Base-by-base conservation (phyloP, 2,113 vertebrate genomes). In the Pseudois nayaur region DNA sequence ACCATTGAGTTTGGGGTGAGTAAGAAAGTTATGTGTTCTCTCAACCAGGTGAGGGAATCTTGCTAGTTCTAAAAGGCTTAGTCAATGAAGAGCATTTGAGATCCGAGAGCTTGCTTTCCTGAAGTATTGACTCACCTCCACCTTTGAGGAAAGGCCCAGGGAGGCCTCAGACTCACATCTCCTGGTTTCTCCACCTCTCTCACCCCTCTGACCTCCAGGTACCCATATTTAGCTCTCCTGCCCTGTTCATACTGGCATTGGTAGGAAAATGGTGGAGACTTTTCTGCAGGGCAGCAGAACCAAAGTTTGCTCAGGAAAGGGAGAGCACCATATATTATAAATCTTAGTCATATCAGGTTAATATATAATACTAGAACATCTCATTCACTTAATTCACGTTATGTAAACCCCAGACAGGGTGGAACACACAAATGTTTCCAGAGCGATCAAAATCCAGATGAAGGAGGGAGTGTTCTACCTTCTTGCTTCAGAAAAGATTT, bases 231-330 rank as follows among this genome's bases (percentile, higher is more conserved):
- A 67, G 36, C 48, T 60, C 43, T 54, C 43, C 93, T 54, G 62
- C 48, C 31, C 52, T 25, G 48, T 59, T 79, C 9, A 23, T 45
- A 95, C 67, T 27, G 88, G 88, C 95, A 16, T 33, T 94, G 40
- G 33, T 6, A 48, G 31, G 16, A 1, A 97, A 87, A 87, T 60
- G 94, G 87, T 59, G 55, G 95, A 97, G 88, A 52, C 45, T 96
- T 57, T 50, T 96, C 91, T 82, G n/a, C 43, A 54, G 50, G 84
- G 92, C 43, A 85, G 45, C 90, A 64, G 98, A 98, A 98, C 97
- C 98, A 98, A 98, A 98, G 97, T 98, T 93, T 98, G 97, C 97
- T 97, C 97, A 97, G 90, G 93, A 98, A 98, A 98, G 98, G 43
- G 64, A 97, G 92, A 94, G 98, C 98, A 95, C 97, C 98, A 95